Percentiles rank a stretch among this genome's conserved stretches.
phyloP scores from a whole-genome alignment of 2,888 invertebrate species.

The Rutpela maculata region DNA sequence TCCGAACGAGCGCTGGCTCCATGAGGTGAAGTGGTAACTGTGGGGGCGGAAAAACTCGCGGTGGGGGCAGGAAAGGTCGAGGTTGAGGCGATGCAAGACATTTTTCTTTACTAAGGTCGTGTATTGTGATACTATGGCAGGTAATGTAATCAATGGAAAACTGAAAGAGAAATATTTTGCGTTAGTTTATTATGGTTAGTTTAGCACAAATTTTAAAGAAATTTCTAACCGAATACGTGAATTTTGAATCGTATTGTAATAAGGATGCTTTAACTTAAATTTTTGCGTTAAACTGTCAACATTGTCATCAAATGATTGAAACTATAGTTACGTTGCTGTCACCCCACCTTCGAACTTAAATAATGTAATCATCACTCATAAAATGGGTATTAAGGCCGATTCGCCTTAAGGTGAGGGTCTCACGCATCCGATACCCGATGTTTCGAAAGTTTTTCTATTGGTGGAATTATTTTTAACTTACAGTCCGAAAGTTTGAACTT shows the following conservation, averaged over 20 bases:
- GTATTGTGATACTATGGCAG: constrained; percentile 41
- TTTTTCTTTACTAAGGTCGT: constrained; percentile 38
- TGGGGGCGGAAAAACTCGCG: constrained; percentile 45
- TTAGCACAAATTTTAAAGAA: background rate
- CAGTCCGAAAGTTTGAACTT: too few relatives aligned
- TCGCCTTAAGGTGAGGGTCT: too few relatives aligned
- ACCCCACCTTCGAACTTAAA: background rate
- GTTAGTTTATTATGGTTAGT: too few relatives aligned
- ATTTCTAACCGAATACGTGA: constrained; percentile 30
- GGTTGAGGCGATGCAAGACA: constrained; percentile 51
- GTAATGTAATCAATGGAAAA: constrained; percentile 44
- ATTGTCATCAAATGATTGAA: constrained; percentile 19
- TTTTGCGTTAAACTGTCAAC: constrained; percentile 30
- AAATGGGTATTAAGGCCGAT: too few relatives aligned
- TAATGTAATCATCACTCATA: too few relatives aligned
- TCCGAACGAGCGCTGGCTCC: constrained; percentile 46
- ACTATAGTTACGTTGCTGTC: constrained; percentile 11
- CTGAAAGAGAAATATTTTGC: constrained; percentile 41
- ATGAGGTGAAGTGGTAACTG: constrained; percentile 45
- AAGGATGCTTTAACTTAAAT: constrained; percentile 24
- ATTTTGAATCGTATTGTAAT: constrained; percentile 26
- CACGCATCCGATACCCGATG: too few relatives aligned
- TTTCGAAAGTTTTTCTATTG: too few relatives aligned
- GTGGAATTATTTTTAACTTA: too few relatives aligned
- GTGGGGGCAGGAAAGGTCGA: constrained; percentile 45